These are phyloP conservation scores for Alosa alosa DNA, from an alignment of 2,113 vertebrate species.

Conservation along the genomic window DNA sequence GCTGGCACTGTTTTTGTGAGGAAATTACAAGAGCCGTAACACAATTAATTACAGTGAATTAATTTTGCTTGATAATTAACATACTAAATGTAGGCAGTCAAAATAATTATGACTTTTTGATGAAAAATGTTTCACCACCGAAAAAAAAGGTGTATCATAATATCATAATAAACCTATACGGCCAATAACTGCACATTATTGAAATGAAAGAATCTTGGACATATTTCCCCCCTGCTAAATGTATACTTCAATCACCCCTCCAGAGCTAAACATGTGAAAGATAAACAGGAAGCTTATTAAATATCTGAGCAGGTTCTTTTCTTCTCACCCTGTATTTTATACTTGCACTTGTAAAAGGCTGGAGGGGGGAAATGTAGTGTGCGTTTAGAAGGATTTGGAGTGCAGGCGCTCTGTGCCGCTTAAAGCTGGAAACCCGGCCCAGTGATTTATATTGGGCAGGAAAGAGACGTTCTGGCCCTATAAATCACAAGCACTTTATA, in stretches of 20 bases:
- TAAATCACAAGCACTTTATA: conserved; percentile 73
- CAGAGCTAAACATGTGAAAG: conserved; percentile 52
- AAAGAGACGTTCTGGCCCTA: conserved; percentile 62
- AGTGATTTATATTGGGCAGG: conserved; percentile 70
- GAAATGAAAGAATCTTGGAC: conserved; percentile 4
- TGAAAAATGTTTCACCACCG: not conserved
- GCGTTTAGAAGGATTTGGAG: conserved; percentile 57
- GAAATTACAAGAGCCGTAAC: not conserved
- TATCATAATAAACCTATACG: not conserved
- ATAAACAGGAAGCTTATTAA: conserved; percentile 64
- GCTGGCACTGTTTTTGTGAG: not conserved
- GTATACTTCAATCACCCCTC: conserved; percentile 58
- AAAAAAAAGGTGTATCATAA: not conserved
- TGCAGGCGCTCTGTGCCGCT: conserved; percentile 34
- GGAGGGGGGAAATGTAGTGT: conserved; percentile 49
- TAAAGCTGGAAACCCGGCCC: conserved; percentile 54
- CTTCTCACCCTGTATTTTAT: conserved; percentile 50
- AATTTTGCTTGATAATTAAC: not conserved
- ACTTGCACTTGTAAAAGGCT: conserved; percentile 60
- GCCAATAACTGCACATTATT: not conserved
- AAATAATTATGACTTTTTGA: not conserved
- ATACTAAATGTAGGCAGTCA: not conserved
- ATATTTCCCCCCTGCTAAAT: conserved; percentile 51
- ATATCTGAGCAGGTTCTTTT: conserved; percentile 50
- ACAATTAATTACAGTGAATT: not conserved